Conservation (phyloP, 2,797 vertebrate species). For the Oryzias dopingdopingensis region DNA sequence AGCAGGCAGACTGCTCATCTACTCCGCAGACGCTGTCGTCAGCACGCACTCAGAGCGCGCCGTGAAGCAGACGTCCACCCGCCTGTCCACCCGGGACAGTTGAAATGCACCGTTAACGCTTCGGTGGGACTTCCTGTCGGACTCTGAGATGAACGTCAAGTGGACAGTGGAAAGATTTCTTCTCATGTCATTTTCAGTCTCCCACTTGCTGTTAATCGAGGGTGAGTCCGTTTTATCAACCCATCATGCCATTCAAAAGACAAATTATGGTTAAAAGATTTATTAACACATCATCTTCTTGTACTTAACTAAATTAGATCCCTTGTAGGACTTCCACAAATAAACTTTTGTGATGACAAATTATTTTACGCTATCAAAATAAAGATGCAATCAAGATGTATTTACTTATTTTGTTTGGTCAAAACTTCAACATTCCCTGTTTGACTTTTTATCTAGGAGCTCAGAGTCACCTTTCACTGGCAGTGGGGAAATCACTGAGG, state of each 20-base stretch:
- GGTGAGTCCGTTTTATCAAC: slow-evolving; percentile 78
- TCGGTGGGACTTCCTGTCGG: slow-evolving; percentile 70
- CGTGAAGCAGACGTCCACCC: slow-evolving; percentile 31
- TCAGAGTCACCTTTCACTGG: slow-evolving; percentile 65
- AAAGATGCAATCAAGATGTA: no score
- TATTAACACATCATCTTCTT: no score
- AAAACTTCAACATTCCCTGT: neutral
- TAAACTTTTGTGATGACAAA: no score
- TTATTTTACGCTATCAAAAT: no score
- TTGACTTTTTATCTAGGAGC: slow-evolving; percentile 50
- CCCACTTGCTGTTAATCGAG: slow-evolving; percentile 84
- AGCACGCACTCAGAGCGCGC: slow-evolving; percentile 17
- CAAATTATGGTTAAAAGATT: neutral
- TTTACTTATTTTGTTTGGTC: neutral
- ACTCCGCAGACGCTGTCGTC: slow-evolving; percentile 33
- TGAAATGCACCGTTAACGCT: slow-evolving; percentile 86
- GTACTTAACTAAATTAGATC: no score
- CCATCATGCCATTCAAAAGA: neutral
- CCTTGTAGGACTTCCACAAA: no score
- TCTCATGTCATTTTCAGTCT: slow-evolving; percentile 85
- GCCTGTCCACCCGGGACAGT: slow-evolving; percentile 46
- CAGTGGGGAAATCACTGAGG: slow-evolving; percentile 72
- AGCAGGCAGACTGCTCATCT: slow-evolving; percentile 30
- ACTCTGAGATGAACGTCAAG: slow-evolving; percentile 94
- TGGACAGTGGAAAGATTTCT: slow-evolving; percentile 89